Base-by-base conservation (phyloP, 2,113 vertebrate genomes). In the Paralichthys olivaceus region DNA sequence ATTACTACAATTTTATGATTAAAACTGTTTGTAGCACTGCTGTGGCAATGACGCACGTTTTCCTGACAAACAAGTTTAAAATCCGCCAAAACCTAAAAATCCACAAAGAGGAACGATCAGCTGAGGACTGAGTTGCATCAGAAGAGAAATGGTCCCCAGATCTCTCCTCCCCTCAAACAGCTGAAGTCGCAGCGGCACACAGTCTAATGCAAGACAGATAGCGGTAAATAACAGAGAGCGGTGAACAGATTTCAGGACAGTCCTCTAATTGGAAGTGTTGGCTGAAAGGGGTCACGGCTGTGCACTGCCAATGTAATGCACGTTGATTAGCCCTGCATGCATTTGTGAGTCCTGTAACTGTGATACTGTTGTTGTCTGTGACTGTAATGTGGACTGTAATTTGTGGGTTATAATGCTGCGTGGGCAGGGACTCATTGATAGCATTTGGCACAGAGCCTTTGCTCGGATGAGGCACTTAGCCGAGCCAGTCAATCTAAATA, bases 381-480 rank as follows among this genome's bases (percentile, higher is more conserved):
- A 85, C 84, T 86, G 74, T 84, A 84, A 84, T 80, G 56, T 43
- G 72, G 32, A 72, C 77, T 81, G 79, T 85, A 83, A 86, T 90
- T 90, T 87, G 82, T 69, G 64, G 76, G 69, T 55, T 84, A 67
- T 80, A 72, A 72, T 67, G 82, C 72, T 81, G 79, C 49, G 81
- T 88, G 82, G 84, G 88, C 47, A 80, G 84, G 81, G 73, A 69
- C 73, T 85, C 82, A 87, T 77, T 89, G 85, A 91, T 85, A 87
- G 80, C 76, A 72, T 83, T 89, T 90, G 90, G 84, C 88, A 87
- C 77, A 72, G 57, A 65, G 77, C 72, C 66, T 77, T 49, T 79
- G 82, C 77, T 87, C 54, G 56, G 85, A 80, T 83, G 68, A 76
- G 80, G 75, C 70, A 84, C 84, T 79, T 75, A 79, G 80, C 81